phyloP scores from a whole-genome alignment of 2,888 invertebrate genomes.

The Leptopilina drosophilae region DNA sequence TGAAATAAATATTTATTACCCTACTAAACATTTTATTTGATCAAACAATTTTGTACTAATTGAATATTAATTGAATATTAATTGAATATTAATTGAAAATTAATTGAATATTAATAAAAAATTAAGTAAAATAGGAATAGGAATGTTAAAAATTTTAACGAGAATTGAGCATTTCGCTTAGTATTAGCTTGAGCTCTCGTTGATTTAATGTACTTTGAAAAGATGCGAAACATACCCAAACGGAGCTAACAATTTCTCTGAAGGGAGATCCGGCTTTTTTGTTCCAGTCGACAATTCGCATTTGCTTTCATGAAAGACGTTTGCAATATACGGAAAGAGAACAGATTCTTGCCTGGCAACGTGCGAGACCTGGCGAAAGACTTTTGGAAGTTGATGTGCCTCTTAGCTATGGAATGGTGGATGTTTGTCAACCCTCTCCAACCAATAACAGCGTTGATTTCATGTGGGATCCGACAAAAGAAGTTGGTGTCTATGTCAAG shows the following conservation, averaged over 20 bases:
- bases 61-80: too few relatives aligned
- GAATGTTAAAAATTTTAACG: too few relatives aligned
- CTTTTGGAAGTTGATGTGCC: slow-evolving; percentile 96
- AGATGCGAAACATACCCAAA: slow-evolving; percentile 65
- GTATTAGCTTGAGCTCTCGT: slow-evolving; percentile 54
- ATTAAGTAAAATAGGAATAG: too few relatives aligned
- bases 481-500: slow-evolving; percentile 96
- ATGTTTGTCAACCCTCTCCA: slow-evolving; percentile 86
- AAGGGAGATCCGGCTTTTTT: slow-evolving; percentile 61
- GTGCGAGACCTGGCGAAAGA: slow-evolving; percentile 91
- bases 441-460: slow-evolving; percentile 90
- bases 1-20: too few relatives aligned
- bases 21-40: too few relatives aligned
- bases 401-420: slow-evolving; percentile 92
- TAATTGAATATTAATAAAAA: too few relatives aligned
- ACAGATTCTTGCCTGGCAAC: slow-evolving; percentile 95
- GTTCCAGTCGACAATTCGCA: slow-evolving; percentile 89
- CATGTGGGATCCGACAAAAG: slow-evolving; percentile 97
- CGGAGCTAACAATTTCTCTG: slow-evolving; percentile 64
- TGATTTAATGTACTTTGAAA: slow-evolving; percentile 57
- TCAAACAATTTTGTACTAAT: too few relatives aligned
- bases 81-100: too few relatives aligned
- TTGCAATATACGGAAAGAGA: slow-evolving; percentile 97
- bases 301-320: slow-evolving; percentile 97
- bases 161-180: too few relatives aligned